These are phyloP conservation scores for Gobio occitaniae DNA, from an alignment of 2,797 vertebrate species.

Conservation along the genomic window DNA sequence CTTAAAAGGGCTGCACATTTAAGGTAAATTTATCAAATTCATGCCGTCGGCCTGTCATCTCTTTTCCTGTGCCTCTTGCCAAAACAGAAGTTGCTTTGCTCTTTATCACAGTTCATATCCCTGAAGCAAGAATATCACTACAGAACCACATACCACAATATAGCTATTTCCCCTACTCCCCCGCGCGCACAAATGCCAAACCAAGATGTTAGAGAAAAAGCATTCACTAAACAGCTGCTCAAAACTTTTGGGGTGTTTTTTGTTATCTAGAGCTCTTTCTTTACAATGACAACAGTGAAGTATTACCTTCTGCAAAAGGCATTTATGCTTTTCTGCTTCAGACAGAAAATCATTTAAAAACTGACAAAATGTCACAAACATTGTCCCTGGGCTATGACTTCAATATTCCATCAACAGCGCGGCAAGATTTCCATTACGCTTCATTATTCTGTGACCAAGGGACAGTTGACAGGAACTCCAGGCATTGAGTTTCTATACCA, in stretches of 20 bases:
- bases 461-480: constrained; percentile 34
- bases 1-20: constrained; percentile 22
- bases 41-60: not conserved
- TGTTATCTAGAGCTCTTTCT: constrained; percentile 17
- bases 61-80: constrained; percentile 15
- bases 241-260: constrained; percentile 23
- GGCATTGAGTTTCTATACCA: constrained; percentile 5
- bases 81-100: constrained; percentile 26
- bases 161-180: constrained; percentile 34
- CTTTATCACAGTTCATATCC: constrained; percentile 35
- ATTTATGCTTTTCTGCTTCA: constrained; percentile 42
- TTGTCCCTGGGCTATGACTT: constrained; percentile 51
- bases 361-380: constrained; percentile 57
- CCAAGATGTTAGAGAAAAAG: constrained; percentile 10
- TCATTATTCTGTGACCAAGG: constrained; percentile 47
- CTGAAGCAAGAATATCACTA: constrained; percentile 30
- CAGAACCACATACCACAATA: constrained; percentile 23
- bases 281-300: constrained; percentile 45
- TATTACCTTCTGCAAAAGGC: constrained; percentile 26
- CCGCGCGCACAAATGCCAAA: not conserved
- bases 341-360: constrained; percentile 55
- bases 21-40: constrained; percentile 23
- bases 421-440: constrained; percentile 53
- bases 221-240: constrained; percentile 26
- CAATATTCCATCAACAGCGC: constrained; percentile 47